phyloP scores from a whole-genome alignment of 2,888 invertebrate species.

The Polylopha cassiicola region DNA sequence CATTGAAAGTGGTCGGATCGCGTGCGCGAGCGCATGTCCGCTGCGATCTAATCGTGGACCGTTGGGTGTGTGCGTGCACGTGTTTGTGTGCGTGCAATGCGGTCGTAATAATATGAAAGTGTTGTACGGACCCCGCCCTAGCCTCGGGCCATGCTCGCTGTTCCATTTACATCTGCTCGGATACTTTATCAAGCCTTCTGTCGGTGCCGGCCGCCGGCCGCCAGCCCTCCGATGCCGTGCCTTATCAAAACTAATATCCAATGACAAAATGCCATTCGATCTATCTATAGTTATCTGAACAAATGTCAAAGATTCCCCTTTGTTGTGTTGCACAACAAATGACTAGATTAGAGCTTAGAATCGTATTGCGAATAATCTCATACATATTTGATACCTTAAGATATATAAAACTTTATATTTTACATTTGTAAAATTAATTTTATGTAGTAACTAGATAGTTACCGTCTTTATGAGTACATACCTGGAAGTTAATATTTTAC shows the following conservation, averaged over 20 bases:
- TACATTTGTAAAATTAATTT: too few relatives aligned
- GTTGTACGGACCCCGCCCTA: conserved; percentile 74
- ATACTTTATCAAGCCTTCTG: conserved; percentile 73
- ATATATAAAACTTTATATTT: too few relatives aligned
- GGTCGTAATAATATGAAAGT: conserved; percentile 74
- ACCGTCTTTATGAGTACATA: too few relatives aligned
- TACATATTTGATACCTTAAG: too few relatives aligned
- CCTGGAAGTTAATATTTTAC: too few relatives aligned
- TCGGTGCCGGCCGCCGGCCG: conserved; percentile 39
- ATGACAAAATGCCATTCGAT: conserved; percentile 15
- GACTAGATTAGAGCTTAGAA: background rate
- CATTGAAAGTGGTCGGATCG: conserved; percentile 75
- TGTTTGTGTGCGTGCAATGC: conserved; percentile 54
- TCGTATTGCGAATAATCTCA: background rate
- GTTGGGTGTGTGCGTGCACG: conserved; percentile 35
- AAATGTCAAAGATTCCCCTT: conserved; percentile 2
- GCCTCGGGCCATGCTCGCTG: conserved; percentile 65
- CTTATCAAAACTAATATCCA: conserved; percentile 20
- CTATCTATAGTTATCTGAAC: conserved; percentile 2
- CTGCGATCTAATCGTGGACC: conserved; percentile 40
- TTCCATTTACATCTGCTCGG: conserved; percentile 75
- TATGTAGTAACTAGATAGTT: too few relatives aligned
- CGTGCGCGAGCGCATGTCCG: conserved; percentile 60
- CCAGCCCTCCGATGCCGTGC: conserved; percentile 21
- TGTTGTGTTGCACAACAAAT: background rate